phyloP scores from a whole-genome alignment of 2,888 invertebrate species.

The Eustalomyia histrio region DNA sequence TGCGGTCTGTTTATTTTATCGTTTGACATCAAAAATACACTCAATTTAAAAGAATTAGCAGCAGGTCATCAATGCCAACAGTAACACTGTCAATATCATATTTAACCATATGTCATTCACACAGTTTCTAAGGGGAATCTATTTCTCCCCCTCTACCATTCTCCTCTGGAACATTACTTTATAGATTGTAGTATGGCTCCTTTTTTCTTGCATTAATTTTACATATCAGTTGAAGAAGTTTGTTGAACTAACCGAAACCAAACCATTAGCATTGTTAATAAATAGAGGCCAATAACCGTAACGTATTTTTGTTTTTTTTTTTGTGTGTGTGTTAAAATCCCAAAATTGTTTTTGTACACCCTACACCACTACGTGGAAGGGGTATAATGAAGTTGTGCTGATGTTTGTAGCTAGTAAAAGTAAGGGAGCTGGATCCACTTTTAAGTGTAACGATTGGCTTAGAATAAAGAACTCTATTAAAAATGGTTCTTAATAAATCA shows the following conservation, averaged over 20 bases:
- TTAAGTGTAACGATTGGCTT: too few relatives aligned
- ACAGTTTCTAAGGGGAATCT: constrained; percentile 7
- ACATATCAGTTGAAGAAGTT: constrained; percentile 47
- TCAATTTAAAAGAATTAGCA: constrained; percentile 27
- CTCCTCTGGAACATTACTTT: background rate
- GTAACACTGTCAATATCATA: constrained; percentile 23
- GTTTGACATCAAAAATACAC: constrained; percentile 25
- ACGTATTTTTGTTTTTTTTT: constrained; percentile 5
- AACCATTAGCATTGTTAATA: constrained; percentile 7
- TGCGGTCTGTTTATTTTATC: constrained; percentile 60
- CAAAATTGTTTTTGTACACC: background rate
- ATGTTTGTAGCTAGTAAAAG: too few relatives aligned
- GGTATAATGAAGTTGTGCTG: too few relatives aligned
- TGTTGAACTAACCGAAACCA: constrained; percentile 29
- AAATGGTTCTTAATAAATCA: too few relatives aligned
- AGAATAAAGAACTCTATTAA: too few relatives aligned
- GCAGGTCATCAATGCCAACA: constrained; percentile 44
- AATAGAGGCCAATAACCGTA: constrained; percentile 57
- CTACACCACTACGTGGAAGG: too few relatives aligned
- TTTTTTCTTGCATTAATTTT: constrained; percentile 38
- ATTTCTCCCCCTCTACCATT: background rate
- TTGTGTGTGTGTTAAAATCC: constrained; percentile 22
- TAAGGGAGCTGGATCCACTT: too few relatives aligned
- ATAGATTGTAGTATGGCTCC: background rate
- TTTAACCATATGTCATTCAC: constrained; percentile 40